Evolutionary conservation across 92 coral and sea anemone genomes (phyloP).

Genomic region (Nematostella vectensis): DNA sequence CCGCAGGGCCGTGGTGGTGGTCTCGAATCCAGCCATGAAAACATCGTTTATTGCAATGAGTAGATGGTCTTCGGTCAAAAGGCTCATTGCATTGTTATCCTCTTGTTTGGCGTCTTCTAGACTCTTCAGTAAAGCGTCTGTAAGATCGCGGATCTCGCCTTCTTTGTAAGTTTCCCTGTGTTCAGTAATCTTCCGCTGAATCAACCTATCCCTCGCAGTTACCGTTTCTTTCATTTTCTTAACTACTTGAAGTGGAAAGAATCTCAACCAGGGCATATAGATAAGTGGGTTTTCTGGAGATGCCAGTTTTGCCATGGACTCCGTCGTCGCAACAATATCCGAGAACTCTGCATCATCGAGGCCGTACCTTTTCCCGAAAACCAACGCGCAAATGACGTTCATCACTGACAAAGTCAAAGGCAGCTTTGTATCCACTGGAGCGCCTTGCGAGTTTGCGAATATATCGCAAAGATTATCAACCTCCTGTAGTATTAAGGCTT

Average conservation of each 20-base stretch:
- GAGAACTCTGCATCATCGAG: conserved; percentile 40
- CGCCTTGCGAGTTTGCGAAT: conserved; percentile 28
- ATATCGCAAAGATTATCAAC: conserved; percentile 30
- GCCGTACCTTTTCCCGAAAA: conserved; percentile 51
- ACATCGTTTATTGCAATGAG: conserved; percentile 38
- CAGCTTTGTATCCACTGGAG: conserved; percentile 51
- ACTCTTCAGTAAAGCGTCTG: conserved; percentile 30
- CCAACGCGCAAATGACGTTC: conserved; percentile 51
- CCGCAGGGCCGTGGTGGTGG: conserved; percentile 42
- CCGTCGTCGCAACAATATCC: conserved; percentile 29
- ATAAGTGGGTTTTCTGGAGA: conserved; percentile 40
- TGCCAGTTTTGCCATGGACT: conserved; percentile 28
- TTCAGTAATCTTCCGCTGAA: conserved; percentile 25
- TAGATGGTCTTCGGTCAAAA: conserved; percentile 38
- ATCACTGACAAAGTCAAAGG: conserved; percentile 44
- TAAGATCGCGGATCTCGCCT: conserved; percentile 36
- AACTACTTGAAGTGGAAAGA: conserved; percentile 25
- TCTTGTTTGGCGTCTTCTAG: neutral
- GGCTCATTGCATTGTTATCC: neutral
- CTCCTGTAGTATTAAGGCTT: conserved; percentile 34
- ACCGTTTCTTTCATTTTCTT: conserved; percentile 23
- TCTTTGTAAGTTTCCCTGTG: conserved; percentile 27
- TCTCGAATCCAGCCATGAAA: conserved; percentile 60
- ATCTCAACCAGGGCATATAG: conserved; percentile 40
- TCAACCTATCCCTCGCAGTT: conserved; percentile 24